Percentiles rank a stretch among this genome's conserved stretches.
These are phyloP conservation scores for Egretta garzetta DNA, from an alignment of 2,113 vertebrate species.

Conservation along the genomic window DNA sequence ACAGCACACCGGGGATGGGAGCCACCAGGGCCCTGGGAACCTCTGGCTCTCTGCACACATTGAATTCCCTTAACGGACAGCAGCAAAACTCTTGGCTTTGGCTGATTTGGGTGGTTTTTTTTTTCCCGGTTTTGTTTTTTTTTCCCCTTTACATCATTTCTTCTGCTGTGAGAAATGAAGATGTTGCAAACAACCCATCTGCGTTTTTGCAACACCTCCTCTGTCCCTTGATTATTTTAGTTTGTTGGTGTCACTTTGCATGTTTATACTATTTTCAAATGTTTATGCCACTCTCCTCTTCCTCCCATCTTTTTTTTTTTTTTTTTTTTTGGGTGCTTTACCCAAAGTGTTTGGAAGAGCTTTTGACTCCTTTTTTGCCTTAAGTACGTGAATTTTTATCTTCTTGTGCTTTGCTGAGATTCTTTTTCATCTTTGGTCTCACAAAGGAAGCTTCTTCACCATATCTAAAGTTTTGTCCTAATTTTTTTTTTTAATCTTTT, in stretches of 20 bases:
- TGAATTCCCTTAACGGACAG: neutral
- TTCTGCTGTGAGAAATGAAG: neutral
- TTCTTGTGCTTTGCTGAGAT: neutral
- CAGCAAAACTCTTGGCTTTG: neutral
- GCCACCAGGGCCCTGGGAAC: rapidly evolving
- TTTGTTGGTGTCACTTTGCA: slow-evolving; percentile 25
- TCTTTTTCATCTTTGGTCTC: neutral
- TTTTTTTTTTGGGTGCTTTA: neutral
- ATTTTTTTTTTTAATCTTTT: neutral
- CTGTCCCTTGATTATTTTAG: slow-evolving; percentile 31
- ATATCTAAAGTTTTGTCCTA: neutral
- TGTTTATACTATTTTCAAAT: slow-evolving; percentile 24
- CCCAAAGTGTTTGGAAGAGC: neutral
- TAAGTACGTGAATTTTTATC: neutral
- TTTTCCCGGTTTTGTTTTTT: neutral
- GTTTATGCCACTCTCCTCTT: neutral
- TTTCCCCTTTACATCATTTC: neutral
- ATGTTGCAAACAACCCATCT: slow-evolving; percentile 13
- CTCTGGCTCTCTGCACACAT: neutral
- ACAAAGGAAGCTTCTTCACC: neutral
- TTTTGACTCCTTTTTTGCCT: neutral
- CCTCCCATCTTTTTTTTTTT: neutral
- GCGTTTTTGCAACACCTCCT: slow-evolving; percentile 22
- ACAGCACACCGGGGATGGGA: neutral
- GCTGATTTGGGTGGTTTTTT: neutral